Base-by-base conservation (phyloP, 2,888 invertebrate genomes). In the Agrilus biguttatus region DNA sequence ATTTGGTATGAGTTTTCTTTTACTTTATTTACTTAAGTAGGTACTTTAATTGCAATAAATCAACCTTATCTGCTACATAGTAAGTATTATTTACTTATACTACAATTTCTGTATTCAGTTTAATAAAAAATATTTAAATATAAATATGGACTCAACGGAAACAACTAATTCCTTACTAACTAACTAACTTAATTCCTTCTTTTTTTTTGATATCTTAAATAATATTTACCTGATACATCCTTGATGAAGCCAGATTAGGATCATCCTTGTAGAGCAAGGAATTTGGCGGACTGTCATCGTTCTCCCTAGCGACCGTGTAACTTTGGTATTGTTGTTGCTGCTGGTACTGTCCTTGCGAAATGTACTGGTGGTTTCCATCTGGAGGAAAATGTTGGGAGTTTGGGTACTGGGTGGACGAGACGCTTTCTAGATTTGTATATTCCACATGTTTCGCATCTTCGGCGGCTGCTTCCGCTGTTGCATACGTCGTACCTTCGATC, bases 401-500 rank as follows among this genome's bases (percentile, higher is more conserved):
- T 37, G 62, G 63, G 6, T 65, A 56, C 14, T 65, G 69, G 14
- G 73, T 65, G 8, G 75, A 68, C 5, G 74, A 70, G 2, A 79
- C 79, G 1, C 78, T 77, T 57, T 80, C 78, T 47, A 80, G 61
- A 50, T 76, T 77, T 1, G 78, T 77, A 53, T 78, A 79, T 72
- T 79, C 49, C 56, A 68, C 45, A 44, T 45, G 37, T 35, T 40
- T 44, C 36, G 45, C 44, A 6, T 50, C 36, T 14, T 49, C 50
- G 32, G 48, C 49, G 8, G 41, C 46, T 8, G 39, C 41, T 42
- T 47, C 51, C 4, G 33, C 39, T 10, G 28, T 28, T 28, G 28
- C 2, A 28, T 34, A 49, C 32, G 42, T 46, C 10, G 38, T 34
- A 34, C 40, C 43, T 33, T 46, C 48, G 37, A 59, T 65, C 35